Evolutionary conservation across 1,140 invertebrate species (phyloP), one percentile per base, ranked within the genome.

Genomic region (Lordiphosa collinella): DNA sequence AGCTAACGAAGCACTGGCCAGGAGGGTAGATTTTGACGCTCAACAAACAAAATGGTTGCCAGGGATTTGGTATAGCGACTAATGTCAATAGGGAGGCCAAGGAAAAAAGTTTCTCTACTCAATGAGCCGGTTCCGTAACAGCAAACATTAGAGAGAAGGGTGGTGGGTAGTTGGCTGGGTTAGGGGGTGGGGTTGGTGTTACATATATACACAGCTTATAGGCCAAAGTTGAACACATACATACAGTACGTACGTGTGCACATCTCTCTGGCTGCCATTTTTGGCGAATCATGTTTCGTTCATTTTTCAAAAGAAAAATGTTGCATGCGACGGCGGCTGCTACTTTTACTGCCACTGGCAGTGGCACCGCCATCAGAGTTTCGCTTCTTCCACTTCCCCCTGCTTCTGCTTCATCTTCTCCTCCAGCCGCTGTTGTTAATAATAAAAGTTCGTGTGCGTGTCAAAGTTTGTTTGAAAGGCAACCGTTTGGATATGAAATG

Each of bases 281-380:
- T 66, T 75, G 74, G 84, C 84, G 75, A 87, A 87, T 87, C 84
- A 87, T 87, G 78, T 84, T 87, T 69, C 63, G 70, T 78, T 87
- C 84, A 87, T 87, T 87, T 87, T 84, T 87, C 84, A 87, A 87
- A 87, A 84, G 78, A 84, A 82, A 82, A 82, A 82, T 78, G 78
- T 84, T 84, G 78, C 78, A 82, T 78, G 78, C 78, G 64, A 84
- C 72, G 61, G 72, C 69, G 72, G 62, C 76, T 61, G 72, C 68
- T 84, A 84, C 78, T 84, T 72, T 78, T 76, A 63, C 52, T 65
- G 66, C 66, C 52, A 63, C 65, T 62, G 57, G 35, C 62, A 74
- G 61, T 65, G 74, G 57, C 69, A 70, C 41, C 61, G 71, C 46
- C 66, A 53, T 44, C 25, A 29, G 25, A 29, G 25, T 29, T 29